Base-by-base conservation (phyloP, 2,888 invertebrate species). In the Neoitamus cyanurus region DNA sequence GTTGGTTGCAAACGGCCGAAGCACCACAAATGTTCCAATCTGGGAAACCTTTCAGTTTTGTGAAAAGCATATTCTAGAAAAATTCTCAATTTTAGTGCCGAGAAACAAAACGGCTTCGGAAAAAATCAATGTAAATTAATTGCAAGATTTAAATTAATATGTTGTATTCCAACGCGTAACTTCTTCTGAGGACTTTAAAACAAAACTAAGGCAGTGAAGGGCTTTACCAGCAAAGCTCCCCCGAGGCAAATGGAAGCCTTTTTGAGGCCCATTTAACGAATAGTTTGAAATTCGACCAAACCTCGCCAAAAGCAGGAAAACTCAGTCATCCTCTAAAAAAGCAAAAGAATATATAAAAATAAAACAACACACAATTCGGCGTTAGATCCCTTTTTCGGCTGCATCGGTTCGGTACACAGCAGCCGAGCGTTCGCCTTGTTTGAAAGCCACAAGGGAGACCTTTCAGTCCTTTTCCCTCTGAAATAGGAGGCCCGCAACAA, bases 191-290 rank as follows among this genome's bases (percentile, higher is more conserved):
- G n/a, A n/a, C n/a, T n/a, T n/a, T n/a, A n/a, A n/a, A n/a, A n/a
- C n/a, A n/a, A n/a, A n/a, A n/a, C n/a, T n/a, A n/a, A n/a, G n/a
- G n/a, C n/a, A n/a, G n/a, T n/a, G n/a, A n/a, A n/a, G n/a, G n/a
- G n/a, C n/a, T n/a, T n/a, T n/a, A n/a, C n/a, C n/a, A n/a, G n/a
- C n/a, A 58, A 58, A 58, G 2, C 58, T 58, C 58, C 15, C 20
- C 58, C 9, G 58, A 25, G 72, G 72, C 6, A 2, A 11, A 25
- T 15, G 6, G n/a, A 31, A 72, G 34, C 13, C 72, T 25, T 72
- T 72, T 72, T 72, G 34, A 72, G 31, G 72, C 72, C 72, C 15
- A 72, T 72, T 31, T 72, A 72, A 15, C 72, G 34, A 30, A 72
- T 72, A 72, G 58, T 58, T 58, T 58, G 58, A 20, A 58, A 58